These are phyloP conservation scores for Dolichallabes microphthalmus DNA, from an alignment of 2,113 vertebrate species.

Conservation along the genomic window DNA sequence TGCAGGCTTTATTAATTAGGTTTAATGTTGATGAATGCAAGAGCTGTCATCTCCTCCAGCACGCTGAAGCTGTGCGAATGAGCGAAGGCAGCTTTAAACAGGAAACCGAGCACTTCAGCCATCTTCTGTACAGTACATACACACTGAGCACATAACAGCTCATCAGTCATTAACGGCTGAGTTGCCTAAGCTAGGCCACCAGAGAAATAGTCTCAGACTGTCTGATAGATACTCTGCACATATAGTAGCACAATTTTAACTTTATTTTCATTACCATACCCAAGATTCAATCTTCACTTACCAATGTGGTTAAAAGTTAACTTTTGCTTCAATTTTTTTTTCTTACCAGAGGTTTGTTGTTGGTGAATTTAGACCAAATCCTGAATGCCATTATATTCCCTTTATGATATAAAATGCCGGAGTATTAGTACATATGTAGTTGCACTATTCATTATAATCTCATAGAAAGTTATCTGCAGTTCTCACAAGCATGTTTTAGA, in stretches of 20 bases:
- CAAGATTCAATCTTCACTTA: too few relatives aligned
- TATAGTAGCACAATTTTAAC: background rate
- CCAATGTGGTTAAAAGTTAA: background rate
- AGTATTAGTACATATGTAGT: background rate
- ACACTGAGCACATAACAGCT: constrained; percentile 30
- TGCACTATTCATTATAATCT: background rate
- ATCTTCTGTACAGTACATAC: constrained; percentile 5
- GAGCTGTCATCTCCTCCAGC: constrained; percentile 49
- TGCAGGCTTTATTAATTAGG: constrained; percentile 62
- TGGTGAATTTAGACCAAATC: background rate
- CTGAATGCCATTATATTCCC: background rate
- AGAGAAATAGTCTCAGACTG: background rate
- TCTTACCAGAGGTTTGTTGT: background rate
- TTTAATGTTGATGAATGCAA: constrained; percentile 61
- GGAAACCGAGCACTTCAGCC: constrained; percentile 34
- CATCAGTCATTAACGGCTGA: constrained; percentile 21
- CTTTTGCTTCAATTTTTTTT: background rate
- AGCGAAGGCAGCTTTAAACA: constrained; percentile 35
- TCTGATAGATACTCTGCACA: background rate
- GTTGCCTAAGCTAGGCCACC: background rate
- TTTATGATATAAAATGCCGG: background rate
- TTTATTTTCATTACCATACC: background rate
- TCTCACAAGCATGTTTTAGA: background rate
- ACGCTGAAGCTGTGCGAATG: constrained; percentile 32
- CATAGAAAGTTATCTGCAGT: background rate